These are phyloP conservation scores for Carassius gibelio DNA, from an alignment of 2,113 vertebrate genomes.

Conservation along the genomic window DNA sequence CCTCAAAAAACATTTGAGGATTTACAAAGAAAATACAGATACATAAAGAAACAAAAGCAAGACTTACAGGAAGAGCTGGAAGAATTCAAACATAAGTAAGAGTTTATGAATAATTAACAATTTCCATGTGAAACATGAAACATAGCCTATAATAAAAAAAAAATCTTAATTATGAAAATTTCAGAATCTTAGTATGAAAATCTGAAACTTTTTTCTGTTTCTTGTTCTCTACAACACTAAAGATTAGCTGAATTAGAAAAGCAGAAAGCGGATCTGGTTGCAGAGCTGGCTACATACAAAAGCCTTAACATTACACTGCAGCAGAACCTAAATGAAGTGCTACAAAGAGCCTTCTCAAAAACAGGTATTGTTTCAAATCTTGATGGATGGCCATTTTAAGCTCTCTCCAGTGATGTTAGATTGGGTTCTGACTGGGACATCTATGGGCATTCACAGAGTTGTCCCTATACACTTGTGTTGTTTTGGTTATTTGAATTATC, in stretches of 20 bases:
- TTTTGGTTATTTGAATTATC: no score
- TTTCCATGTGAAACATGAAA: no score
- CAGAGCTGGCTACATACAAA: background rate
- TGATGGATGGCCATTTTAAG: no score
- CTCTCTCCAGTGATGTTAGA: no score
- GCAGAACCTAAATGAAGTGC: background rate
- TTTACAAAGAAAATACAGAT: background rate
- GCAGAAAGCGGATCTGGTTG: background rate
- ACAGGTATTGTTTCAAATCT: background rate
- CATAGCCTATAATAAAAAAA: background rate
- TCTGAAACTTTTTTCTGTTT: background rate
- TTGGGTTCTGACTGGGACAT: no score
- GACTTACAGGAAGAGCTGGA: background rate
- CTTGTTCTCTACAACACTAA: background rate
- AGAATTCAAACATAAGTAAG: background rate
- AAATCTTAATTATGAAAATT: background rate
- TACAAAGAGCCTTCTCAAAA: conserved; percentile 9
- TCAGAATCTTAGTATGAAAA: background rate
- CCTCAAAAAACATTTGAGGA: background rate
- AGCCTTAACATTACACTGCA: conserved; percentile 14
- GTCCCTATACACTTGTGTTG: background rate
- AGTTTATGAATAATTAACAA: background rate
- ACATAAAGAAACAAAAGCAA: background rate
- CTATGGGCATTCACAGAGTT: background rate
- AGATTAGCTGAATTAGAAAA: background rate